Evolutionary conservation across 2,797 vertebrate species (phyloP).

Genomic region (Gephyroberyx darwinii): DNA sequence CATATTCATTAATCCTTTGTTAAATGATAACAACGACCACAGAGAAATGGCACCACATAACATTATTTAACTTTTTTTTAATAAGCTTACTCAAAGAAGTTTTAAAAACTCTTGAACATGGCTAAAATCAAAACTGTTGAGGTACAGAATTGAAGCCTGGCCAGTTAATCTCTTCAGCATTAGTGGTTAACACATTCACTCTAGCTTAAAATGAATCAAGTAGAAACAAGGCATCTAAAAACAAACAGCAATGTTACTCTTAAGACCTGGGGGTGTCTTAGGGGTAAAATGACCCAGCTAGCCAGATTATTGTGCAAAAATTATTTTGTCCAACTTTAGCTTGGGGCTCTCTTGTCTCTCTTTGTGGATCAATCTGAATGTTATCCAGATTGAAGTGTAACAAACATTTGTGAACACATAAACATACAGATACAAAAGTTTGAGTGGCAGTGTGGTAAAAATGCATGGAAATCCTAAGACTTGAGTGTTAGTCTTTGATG

Average conservation of each 20-base stretch:
- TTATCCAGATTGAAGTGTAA: slow-evolving; percentile 2
- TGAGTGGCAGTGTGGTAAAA: not conserved
- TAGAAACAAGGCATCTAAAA: slow-evolving; percentile 38
- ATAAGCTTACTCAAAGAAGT: not conserved
- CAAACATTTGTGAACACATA: not conserved
- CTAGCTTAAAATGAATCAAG: slow-evolving; percentile 19
- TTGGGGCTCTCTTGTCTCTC: not conserved
- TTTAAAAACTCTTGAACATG: not conserved
- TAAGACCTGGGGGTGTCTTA: not conserved
- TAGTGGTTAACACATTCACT: not conserved
- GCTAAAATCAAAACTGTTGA: not conserved
- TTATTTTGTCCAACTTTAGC: slow-evolving; percentile 11
- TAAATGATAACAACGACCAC: not conserved
- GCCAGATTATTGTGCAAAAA: slow-evolving; percentile 15
- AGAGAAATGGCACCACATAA: slow-evolving; percentile 5
- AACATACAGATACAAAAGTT: no score
- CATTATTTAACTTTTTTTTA: not conserved
- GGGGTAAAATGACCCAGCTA: slow-evolving; percentile 27
- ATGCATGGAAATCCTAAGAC: not conserved
- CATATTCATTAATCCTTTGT: slow-evolving; percentile 1
- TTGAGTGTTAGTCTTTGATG: no score
- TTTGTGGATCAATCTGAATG: not conserved
- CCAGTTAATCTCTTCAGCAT: slow-evolving; percentile 15
- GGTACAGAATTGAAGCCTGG: slow-evolving; percentile 21
- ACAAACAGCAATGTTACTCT: slow-evolving; percentile 24